Evolutionary conservation across 2,113 vertebrate genomes (phyloP), one percentile per base, ranked within the genome.

Genomic region (Elgaria multicarinata): DNA sequence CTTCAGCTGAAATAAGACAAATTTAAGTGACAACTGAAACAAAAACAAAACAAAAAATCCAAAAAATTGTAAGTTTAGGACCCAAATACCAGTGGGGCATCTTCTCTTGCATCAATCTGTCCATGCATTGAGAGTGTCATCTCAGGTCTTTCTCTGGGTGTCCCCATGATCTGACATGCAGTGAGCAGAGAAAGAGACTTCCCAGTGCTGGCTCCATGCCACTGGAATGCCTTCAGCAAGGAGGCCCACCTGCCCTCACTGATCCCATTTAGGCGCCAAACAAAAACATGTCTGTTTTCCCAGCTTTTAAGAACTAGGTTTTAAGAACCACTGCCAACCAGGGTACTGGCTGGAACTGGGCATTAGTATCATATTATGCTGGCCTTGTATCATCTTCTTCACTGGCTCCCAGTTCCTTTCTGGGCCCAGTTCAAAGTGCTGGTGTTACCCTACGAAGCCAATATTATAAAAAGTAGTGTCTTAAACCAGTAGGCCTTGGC

Each of bases 1-100:
- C 46, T 77, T 66, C 39, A 66, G 9, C 24, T 81, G 13, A 80
- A 81, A 71, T 53, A 28, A 76, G 24, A 69, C n/a, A 71, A 18
- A n/a, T 13, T 66, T 8, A 42, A 31, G 33, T 86, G 53, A 55
- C 84, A 92, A 91, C 88, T 62, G 66, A 77, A 77, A 53, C 28
- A 84, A 69, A 82, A 71, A 18, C 20, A 46, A 77, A 44, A 77
- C 50, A 53, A 44, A n/a, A 74, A 39, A 75, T 24, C n/a, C 36
- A 77, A 46, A 28, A 28, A 77, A 46, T 9, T 77, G 46, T 46
- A 44, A 46, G 75, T 28, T 33, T 33, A 71, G 69, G 31, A n/a
- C 31, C 42, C 42, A 77, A 46, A 18, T 77, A 77, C 42, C 42
- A 12, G 42, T 77, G 24, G 3, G 42, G 18, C 14, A 50, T 78